A percentile compares a stretch with the other conserved stretches of the same genome.
These are phyloP conservation scores for Battus philenor DNA, from an alignment of 1,140 invertebrate species.

Conservation along the genomic window DNA sequence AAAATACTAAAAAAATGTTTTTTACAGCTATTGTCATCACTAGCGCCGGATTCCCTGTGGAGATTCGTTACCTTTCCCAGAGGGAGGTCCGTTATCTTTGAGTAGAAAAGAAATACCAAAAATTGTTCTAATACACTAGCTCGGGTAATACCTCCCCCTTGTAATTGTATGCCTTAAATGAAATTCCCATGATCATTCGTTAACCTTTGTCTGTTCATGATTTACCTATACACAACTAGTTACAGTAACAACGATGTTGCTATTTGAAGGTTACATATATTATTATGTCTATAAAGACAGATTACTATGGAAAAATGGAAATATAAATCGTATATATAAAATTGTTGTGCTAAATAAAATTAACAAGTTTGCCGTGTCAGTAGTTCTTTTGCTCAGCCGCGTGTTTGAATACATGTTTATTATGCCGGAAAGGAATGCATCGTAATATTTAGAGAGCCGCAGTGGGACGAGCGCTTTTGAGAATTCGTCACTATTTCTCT, in stretches of 20 bases:
- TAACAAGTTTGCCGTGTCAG: no score
- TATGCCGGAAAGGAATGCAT: no score
- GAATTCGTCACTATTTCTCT: constrained; percentile 16
- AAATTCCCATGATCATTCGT: constrained; percentile 6
- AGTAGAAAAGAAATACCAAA: constrained; percentile 34
- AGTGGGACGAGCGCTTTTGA: constrained; percentile 14
- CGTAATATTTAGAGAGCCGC: constrained; percentile 1
- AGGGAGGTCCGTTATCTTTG: constrained; percentile 33
- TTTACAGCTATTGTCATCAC: not conserved
- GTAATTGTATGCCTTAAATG: constrained; percentile 7
- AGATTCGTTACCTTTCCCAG: constrained; percentile 32
- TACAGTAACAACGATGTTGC: no score
- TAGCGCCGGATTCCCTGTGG: constrained; percentile 19
- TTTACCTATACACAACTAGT: no score
- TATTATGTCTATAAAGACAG: no score
- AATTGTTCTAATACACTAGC: constrained; percentile 25
- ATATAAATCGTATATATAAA: no score
- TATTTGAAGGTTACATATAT: no score
- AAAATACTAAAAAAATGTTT: not conserved
- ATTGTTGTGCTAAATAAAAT: no score
- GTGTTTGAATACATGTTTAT: no score
- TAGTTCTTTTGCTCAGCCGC: no score
- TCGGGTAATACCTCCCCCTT: constrained; percentile 5
- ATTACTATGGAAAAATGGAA: no score
- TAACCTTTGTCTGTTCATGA: constrained; percentile 11